Evolutionary conservation across 2,888 invertebrate species (phyloP).

Genomic region (Ischnura elegans): DNA sequence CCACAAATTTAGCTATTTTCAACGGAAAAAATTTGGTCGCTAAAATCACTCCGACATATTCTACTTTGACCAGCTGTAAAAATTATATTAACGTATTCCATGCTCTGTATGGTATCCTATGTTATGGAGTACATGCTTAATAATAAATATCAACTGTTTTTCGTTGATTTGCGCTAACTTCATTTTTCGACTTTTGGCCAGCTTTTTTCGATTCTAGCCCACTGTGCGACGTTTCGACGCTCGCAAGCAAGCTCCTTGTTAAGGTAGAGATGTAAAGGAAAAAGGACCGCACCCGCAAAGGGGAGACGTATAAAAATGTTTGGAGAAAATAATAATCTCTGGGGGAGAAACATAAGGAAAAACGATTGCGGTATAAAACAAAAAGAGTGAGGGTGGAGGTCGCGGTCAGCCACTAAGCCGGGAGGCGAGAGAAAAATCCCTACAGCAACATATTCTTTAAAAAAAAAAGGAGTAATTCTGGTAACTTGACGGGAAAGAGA

Average conservation of each 20-base stretch:
- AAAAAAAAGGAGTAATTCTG: not conserved
- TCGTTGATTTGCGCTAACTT: no score
- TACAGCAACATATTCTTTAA: not conserved
- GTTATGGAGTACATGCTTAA: no score
- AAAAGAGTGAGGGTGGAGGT: not conserved
- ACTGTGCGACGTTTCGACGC: no score
- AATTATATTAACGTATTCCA: no score
- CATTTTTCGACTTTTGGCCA: no score
- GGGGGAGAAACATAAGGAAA: not conserved
- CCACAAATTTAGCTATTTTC: no score
- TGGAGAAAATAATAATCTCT: not conserved
- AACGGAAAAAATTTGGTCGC: no score
- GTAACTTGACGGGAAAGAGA: not conserved
- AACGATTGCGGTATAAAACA: not conserved
- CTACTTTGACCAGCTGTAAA: no score
- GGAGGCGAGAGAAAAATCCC: not conserved
- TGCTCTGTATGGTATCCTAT: no score
- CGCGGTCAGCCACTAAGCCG: not conserved
- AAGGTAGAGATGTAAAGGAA: not conserved
- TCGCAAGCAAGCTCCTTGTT: not conserved
- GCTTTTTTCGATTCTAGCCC: no score
- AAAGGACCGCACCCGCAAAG: not conserved
- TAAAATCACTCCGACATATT: no score
- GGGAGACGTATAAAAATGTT: not conserved
- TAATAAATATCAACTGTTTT: no score